phyloP scores from a whole-genome alignment of 2,797 vertebrate species.

The Rhinogobio ventralis region DNA sequence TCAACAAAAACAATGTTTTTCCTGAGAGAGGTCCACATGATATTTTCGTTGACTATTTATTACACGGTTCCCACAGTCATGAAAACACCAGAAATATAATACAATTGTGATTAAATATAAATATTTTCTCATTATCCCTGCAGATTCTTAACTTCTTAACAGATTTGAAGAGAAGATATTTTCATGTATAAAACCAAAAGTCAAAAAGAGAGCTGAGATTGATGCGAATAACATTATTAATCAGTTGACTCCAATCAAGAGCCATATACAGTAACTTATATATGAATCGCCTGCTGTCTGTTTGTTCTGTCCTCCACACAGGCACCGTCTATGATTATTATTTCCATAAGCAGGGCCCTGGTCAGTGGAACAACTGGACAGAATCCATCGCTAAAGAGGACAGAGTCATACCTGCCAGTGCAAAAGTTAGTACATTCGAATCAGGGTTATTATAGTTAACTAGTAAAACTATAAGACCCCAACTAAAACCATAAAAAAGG shows the following conservation, averaged over 20 bases:
- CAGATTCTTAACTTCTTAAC: neutral
- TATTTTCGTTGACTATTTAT: neutral
- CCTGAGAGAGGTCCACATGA: conserved; percentile 82
- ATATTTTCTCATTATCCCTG: neutral
- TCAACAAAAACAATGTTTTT: conserved; percentile 86
- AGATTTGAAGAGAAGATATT: neutral
- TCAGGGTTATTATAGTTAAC: neutral
- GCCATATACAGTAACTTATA: neutral
- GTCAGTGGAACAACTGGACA: conserved; percentile 88
- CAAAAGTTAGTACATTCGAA: conserved; percentile 79
- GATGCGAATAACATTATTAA: neutral
- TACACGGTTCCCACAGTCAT: neutral
- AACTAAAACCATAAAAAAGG: neutral
- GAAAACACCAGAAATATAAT: neutral
- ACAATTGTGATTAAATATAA: neutral
- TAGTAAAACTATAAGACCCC: neutral
- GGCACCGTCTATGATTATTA: conserved; percentile 93
- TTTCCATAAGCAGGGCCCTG: conserved; percentile 84
- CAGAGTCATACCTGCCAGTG: conserved; percentile 74
- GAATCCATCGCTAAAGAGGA: conserved; percentile 86
- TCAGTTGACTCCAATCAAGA: neutral
- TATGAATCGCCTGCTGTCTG: neutral
- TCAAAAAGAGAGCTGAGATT: neutral
- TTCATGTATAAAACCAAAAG: neutral
- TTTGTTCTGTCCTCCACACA: conserved; percentile 63